Evolutionary conservation across 2,888 invertebrate species (phyloP).

Genomic region (Anticlea derivata): DNA sequence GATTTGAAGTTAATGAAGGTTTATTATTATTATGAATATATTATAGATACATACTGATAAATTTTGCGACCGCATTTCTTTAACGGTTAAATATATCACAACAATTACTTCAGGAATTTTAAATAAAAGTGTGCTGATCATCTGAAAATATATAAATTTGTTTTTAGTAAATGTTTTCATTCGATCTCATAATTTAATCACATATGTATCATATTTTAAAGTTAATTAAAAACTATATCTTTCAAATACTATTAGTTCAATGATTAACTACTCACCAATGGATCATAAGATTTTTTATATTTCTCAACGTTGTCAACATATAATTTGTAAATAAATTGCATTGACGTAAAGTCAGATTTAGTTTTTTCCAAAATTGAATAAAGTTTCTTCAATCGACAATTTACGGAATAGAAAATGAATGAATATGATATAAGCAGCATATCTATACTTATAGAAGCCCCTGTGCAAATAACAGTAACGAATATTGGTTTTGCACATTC

Average conservation of each 20-base stretch:
- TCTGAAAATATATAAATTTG: conserved; percentile 6
- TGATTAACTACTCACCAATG: not conserved
- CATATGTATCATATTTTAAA: no score
- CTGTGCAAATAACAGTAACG: not conserved
- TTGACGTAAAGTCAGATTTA: not conserved
- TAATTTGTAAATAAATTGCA: conserved; percentile 7
- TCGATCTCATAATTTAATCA: no score
- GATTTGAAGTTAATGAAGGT: not conserved
- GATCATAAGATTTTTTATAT: conserved; percentile 3
- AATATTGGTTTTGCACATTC: not conserved
- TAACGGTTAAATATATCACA: not conserved
- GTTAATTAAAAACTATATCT: no score
- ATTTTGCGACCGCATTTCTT: not conserved
- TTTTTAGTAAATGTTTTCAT: no score
- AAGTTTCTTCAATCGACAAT: conserved; percentile 7
- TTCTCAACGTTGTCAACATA: conserved; percentile 7
- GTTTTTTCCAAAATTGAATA: not conserved
- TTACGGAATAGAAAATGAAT: conserved; percentile 10
- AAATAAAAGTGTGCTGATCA: not conserved
- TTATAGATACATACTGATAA: not conserved
- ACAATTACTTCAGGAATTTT: conserved; percentile 6
- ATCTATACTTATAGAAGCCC: not conserved
- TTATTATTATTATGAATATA: no score
- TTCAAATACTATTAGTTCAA: no score
- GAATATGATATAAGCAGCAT: not conserved